Percentiles rank a stretch among this genome's conserved stretches.
Evolutionary conservation across 2,113 vertebrate genomes (phyloP).

Genomic region (Gasterosteus aculeatus): DNA sequence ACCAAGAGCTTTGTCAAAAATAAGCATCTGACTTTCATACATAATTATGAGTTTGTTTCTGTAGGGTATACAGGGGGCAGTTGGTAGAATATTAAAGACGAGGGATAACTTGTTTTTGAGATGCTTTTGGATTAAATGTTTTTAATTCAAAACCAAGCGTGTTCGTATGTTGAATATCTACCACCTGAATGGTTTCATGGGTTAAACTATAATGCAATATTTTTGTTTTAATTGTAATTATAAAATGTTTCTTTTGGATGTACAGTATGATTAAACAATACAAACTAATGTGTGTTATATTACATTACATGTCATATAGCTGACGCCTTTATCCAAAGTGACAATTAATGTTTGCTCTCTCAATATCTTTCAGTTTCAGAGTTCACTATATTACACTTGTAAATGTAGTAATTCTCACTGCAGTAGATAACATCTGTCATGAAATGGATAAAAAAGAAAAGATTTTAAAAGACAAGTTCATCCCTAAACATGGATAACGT

Average conservation of each 20-base stretch:
- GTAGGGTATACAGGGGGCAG: conserved; percentile 14
- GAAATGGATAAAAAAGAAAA: neutral
- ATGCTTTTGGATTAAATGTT: conserved; percentile 44
- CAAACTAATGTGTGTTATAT: conserved; percentile 55
- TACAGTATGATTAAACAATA: conserved; percentile 75
- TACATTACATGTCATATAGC: no score
- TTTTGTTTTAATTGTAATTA: conserved; percentile 67
- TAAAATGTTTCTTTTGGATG: conserved; percentile 68
- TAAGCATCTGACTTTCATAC: conserved; percentile 38
- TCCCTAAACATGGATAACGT: neutral
- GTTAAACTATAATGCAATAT: conserved; percentile 67
- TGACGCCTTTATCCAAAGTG: no score
- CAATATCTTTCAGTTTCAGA: neutral
- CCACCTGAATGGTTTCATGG: conserved; percentile 52
- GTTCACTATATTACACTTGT: neutral
- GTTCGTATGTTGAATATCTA: conserved; percentile 54
- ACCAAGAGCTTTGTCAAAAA: conserved; percentile 63
- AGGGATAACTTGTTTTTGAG: conserved; percentile 29
- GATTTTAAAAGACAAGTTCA: neutral
- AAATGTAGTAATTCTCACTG: neutral
- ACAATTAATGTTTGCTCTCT: neutral
- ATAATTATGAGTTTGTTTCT: conserved; percentile 38
- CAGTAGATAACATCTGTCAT: neutral
- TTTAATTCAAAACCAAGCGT: conserved; percentile 41
- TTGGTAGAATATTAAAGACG: conserved; percentile 21